These are phyloP conservation scores for Cheilosia impressa DNA, from an alignment of 2,888 invertebrate genomes.

Conservation along the genomic window DNA sequence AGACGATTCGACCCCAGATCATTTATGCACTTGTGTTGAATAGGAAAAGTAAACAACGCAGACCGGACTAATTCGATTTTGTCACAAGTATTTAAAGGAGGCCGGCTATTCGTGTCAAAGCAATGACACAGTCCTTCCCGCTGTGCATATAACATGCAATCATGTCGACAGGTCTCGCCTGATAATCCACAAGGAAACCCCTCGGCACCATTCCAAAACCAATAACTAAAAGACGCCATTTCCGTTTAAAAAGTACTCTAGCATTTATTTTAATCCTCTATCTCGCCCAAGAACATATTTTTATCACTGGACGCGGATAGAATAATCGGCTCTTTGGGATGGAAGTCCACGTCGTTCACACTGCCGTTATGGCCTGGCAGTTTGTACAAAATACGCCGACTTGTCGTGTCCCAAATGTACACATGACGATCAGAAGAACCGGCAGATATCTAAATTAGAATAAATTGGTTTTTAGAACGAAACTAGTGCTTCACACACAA, in stretches of 20 bases:
- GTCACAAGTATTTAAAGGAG: too few species aligned
- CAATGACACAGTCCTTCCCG: too few species aligned
- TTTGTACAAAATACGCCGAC: constrained; percentile 96
- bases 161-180: too few species aligned
- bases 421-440: constrained; percentile 98
- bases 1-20: too few species aligned
- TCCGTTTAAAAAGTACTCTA: not conserved
- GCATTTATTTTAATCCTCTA: constrained; percentile 85
- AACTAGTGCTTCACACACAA: not conserved
- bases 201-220: too few species aligned
- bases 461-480: constrained; percentile 76
- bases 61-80: too few species aligned
- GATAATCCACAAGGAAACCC: too few species aligned
- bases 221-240: not conserved
- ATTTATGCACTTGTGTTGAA: too few species aligned
- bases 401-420: constrained; percentile 98
- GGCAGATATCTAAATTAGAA: constrained; percentile 86
- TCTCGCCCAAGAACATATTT: constrained; percentile 97
- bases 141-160: too few species aligned
- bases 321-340: constrained; percentile 96
- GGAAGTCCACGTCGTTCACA: constrained; percentile 98
- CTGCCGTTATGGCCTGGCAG: constrained; percentile 99
- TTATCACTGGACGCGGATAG: constrained; percentile 98
- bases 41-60: too few species aligned
- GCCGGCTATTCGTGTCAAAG: too few species aligned